Evolutionary conservation across 37 sponge, comb jelly and placozoan genomes (phyloP).

Genomic region (Diacarnus erythraeanus): DNA sequence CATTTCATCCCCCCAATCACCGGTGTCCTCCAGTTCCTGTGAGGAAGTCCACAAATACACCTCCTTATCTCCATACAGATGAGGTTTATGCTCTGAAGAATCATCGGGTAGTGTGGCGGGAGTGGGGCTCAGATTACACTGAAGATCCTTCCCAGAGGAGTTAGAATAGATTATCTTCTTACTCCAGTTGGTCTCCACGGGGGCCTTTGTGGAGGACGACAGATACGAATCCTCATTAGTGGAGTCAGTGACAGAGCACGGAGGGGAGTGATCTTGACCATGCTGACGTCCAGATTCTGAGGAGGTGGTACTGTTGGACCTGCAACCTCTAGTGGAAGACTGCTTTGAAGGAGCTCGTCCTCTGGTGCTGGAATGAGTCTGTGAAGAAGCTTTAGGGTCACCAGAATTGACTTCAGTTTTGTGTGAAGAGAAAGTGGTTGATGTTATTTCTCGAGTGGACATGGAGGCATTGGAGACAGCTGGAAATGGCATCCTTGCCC

Average conservation of each 20-base stretch:
- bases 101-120: background rate
- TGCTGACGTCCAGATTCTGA: background rate
- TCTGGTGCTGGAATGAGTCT: background rate
- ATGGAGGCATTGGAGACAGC: background rate
- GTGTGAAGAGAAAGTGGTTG: background rate
- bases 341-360: background rate
- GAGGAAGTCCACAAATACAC: conserved; percentile 10
- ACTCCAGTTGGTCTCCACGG: background rate
- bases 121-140: background rate
- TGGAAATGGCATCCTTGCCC: background rate
- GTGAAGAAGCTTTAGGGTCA: background rate
- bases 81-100: background rate
- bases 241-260: background rate
- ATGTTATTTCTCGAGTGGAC: background rate
- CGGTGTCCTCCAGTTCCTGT: conserved; percentile 6
- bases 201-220: background rate
- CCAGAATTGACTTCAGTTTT: background rate
- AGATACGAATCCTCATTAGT: background rate
- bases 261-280: background rate
- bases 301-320: background rate
- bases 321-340: background rate
- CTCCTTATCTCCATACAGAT: background rate
- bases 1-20: conserved; percentile 36
- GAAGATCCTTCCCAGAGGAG: background rate
- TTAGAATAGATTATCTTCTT: background rate